Base-by-base conservation (phyloP, 1,140 invertebrate species). In the Bombus impatiens region DNA sequence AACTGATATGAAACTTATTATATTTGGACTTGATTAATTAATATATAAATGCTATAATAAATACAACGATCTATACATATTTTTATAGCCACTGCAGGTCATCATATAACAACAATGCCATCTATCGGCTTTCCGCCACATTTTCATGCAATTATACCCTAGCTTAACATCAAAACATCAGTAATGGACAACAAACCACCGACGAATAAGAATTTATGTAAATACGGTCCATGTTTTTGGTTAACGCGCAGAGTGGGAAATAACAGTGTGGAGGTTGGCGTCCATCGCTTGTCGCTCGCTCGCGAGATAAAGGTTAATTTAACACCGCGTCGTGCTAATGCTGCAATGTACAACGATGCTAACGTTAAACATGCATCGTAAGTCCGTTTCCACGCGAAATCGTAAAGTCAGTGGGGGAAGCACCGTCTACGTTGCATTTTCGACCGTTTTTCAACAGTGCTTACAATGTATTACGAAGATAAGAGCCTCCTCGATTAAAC, bases 251-350 rank as follows among this genome's bases (percentile, higher is more conserved):
- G 5, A 59, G n/a, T 3, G 22, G 18, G 47, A 37, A 71, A 57
- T 37, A 71, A 71, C 74, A n/a, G 25, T 0, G 22, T 37, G 22
- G 37, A 28, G 22, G 25, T 8, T 25, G 18, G 65, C 82, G 75
- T 59, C 76, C 88, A 82, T 86, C 71, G 87, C 78, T 80, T 53
- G 62, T 76, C 86, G 81, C 72, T 67, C 76, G 82, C 28, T 8
- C 25, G 22, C 53, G 32, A 88, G 87, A 89, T 89, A 89, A 89
- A 86, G 78, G 68, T 72, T 89, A 88, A 89, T 89, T 89, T 88
- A 89, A 86, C 83, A 57, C 70, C 68, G 13, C 25, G 28, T 22
- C 44, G 37, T 62, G 28, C 32, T 44, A 44, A 40, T 62, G 44
- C 9, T 37, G 32, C 12, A 13, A 9, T 65, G 53, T 74, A 74